Percentiles rank a stretch among this genome's conserved stretches.
These are phyloP conservation scores for Procambarus clarkii DNA, from an alignment of 1,140 invertebrate species.

Conservation along the genomic window DNA sequence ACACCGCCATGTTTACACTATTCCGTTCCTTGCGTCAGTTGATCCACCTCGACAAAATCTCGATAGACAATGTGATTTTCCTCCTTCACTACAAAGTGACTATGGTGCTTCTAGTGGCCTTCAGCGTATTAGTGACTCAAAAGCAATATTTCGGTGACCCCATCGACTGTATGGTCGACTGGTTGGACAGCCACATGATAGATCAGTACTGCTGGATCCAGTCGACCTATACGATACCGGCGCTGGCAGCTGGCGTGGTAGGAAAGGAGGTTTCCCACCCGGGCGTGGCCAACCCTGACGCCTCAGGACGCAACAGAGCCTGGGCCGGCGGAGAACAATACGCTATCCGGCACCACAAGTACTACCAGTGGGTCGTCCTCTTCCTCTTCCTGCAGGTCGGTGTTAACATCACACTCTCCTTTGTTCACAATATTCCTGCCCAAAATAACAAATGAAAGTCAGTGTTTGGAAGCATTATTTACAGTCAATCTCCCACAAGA, in stretches of 20 bases:
- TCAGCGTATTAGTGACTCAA: conserved; percentile 92
- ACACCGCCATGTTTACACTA: conserved; percentile 87
- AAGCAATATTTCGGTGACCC: conserved; percentile 96
- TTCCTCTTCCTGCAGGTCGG: conserved; percentile 90
- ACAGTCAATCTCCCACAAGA: too few relatives aligned
- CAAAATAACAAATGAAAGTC: too few relatives aligned
- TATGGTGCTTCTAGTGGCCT: conserved; percentile 91
- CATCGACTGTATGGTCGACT: conserved; percentile 93
- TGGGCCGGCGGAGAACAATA: conserved; percentile 77
- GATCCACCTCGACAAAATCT: conserved; percentile 91
- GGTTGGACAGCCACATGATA: conserved; percentile 82
- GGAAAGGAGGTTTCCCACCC: conserved; percentile 80
- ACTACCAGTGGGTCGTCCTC: conserved; percentile 97
- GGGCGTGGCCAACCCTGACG: conserved; percentile 75
- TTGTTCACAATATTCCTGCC: too few relatives aligned
- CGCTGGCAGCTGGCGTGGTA: conserved; percentile 81
- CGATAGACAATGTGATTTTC: conserved; percentile 96
- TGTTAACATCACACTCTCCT: background rate
- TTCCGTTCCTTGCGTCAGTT: conserved; percentile 93
- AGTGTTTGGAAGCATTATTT: too few relatives aligned
- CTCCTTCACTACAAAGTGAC: conserved; percentile 95
- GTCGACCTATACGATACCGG: conserved; percentile 92
- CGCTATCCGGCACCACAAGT: conserved; percentile 91
- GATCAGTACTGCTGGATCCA: conserved; percentile 98
- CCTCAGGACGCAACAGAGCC: too few relatives aligned